Evolutionary conservation across 1,140 invertebrate genomes (phyloP).

Genomic region (Pemphigus obesinymphae): DNA sequence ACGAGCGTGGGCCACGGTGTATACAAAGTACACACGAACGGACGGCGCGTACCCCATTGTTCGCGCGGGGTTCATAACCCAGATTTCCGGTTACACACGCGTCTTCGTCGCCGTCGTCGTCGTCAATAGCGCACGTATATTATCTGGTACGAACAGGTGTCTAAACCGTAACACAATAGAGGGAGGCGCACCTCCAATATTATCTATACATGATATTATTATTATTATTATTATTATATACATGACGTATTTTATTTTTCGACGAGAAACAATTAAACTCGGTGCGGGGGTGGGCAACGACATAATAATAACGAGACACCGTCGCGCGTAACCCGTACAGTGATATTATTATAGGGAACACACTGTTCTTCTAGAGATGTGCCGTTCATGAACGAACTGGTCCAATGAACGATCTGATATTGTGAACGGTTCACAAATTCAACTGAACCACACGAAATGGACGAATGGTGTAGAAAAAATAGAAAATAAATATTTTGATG

Average conservation of each 20-base stretch:
- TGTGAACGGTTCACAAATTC: too few relatives aligned
- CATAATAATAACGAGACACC: background rate
- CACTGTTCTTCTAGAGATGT: too few relatives aligned
- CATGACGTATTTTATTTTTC: background rate
- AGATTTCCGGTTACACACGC: conserved; percentile 31
- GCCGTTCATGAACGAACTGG: too few relatives aligned
- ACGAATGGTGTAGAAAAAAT: too few relatives aligned
- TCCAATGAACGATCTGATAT: too few relatives aligned
- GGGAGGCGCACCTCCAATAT: background rate
- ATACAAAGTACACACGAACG: background rate
- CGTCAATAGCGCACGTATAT: background rate
- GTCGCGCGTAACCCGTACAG: too few relatives aligned
- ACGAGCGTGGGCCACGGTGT: background rate
- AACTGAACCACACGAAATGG: too few relatives aligned
- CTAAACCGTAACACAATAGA: conserved; percentile 27
- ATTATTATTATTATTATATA: background rate
- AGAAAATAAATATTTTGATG: too few relatives aligned
- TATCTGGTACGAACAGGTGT: conserved; percentile 9
- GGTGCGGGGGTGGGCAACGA: background rate
- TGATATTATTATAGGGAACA: too few relatives aligned
- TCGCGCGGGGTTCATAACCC: background rate
- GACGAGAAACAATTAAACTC: conserved; percentile 16
- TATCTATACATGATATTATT: too few relatives aligned
- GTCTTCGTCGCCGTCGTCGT: background rate
- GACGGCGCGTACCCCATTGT: conserved; percentile 14